These are phyloP conservation scores for Sebastes nivosus DNA, from an alignment of 2,797 vertebrate species.

Conservation along the genomic window DNA sequence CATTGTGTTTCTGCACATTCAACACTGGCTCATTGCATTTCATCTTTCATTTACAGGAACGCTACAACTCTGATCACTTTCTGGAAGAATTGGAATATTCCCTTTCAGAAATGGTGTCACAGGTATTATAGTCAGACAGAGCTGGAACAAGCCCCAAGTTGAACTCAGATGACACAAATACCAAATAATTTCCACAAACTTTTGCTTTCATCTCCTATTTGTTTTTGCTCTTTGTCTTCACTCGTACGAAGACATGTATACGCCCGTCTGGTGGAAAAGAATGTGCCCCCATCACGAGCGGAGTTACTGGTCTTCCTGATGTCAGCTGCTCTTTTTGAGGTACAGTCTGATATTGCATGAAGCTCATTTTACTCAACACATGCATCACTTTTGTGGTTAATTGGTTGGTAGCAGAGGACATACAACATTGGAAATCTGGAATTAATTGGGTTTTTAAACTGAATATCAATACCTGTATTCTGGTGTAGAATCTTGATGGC, in stretches of 20 bases:
- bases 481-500: too few species aligned
- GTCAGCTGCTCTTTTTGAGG: slow-evolving; percentile 58
- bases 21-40: neutral
- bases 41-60: slow-evolving; percentile 44
- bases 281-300: slow-evolving; percentile 40
- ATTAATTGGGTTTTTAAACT: neutral
- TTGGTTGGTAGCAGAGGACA: neutral
- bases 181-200: neutral
- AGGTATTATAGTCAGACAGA: slow-evolving; percentile 36
- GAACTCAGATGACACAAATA: neutral
- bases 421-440: neutral
- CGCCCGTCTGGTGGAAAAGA: slow-evolving; percentile 22
- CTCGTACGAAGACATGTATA: slow-evolving; percentile 47
- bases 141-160: neutral
- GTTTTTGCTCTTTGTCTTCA: neutral
- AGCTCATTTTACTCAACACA: neutral
- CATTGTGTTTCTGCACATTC: neutral
- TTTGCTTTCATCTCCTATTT: neutral
- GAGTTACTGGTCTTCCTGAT: slow-evolving; percentile 51
- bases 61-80: slow-evolving; percentile 51
- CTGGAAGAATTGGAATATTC: slow-evolving; percentile 59
- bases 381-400: neutral
- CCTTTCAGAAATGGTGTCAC: slow-evolving; percentile 53
- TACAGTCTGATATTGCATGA: neutral
- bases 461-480: too few species aligned